These are phyloP conservation scores for Falco novaeseelandiae DNA, from an alignment of 2,797 vertebrate genomes.

Conservation along the genomic window DNA sequence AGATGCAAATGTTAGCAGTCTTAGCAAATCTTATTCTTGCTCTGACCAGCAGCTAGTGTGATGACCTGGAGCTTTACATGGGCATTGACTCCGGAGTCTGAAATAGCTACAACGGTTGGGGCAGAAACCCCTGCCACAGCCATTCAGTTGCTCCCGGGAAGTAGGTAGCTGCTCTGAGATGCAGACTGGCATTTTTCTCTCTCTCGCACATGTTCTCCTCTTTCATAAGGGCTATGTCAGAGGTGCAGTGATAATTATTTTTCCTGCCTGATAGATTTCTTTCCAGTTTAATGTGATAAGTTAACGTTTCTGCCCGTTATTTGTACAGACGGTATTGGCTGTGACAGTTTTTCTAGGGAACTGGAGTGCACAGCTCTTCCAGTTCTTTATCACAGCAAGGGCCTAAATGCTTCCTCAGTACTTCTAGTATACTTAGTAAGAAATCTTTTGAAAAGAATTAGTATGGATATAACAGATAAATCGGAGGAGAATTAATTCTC, in stretches of 20 bases:
- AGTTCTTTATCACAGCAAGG: not conserved
- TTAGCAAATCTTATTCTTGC: not conserved
- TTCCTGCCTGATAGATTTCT: not conserved
- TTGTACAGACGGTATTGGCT: not conserved
- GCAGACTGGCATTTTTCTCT: not conserved
- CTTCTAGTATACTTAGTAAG: not conserved
- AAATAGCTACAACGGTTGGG: not conserved
- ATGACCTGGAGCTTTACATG: not conserved
- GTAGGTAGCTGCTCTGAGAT: not conserved
- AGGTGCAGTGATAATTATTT: not conserved
- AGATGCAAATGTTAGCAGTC: not conserved
- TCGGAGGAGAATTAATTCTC: not conserved
- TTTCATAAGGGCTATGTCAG: not conserved
- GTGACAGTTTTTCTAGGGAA: not conserved
- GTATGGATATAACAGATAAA: not conserved
- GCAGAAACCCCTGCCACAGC: not conserved
- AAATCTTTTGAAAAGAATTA: not conserved
- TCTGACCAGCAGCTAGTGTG: not conserved
- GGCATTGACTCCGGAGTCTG: not conserved
- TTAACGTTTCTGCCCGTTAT: not conserved
- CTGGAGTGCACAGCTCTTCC: not conserved
- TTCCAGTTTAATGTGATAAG: not conserved
- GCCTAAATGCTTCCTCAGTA: not conserved
- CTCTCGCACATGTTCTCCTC: not conserved
- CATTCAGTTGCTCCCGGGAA: not conserved